Evolutionary conservation across 2,888 invertebrate species (phyloP), one percentile per base, ranked within the genome.

Genomic region (Mesoligia furuncula): DNA sequence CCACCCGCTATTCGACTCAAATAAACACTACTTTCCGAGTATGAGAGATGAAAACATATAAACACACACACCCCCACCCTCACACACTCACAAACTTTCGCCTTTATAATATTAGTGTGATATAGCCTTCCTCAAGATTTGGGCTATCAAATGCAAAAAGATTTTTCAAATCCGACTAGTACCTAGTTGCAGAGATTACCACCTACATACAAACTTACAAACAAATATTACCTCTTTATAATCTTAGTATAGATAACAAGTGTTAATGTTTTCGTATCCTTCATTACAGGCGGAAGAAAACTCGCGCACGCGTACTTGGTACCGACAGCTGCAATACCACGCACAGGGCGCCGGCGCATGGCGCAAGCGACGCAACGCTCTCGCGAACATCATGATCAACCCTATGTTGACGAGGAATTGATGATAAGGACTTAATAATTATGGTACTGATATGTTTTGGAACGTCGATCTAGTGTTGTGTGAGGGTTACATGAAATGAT

Each of bases 351-450:
- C 99, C 88, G 99, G 99, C 79, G 98, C 98, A 13, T 99, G 99
- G 99, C 97, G 99, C 73, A 98, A 98, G 93, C 97, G 99, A 84
- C 97, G 99, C 59, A 99, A 99, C 91, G 99, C 99, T 11, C 97
- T 99, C 90, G 99, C 99, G n/a, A 99, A 99, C 93, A 99, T 99
- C 88, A 99, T 99, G 99, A 99, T 99, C 92, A 99, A 98, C 93
- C 98, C 98, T 72, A 98, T 98, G 98, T 94, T 97, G 87, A 97
- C 97, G 57, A 94, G 97, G 78, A 97, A 97, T 89, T 97, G 85
- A 92, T 59, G n/a, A 62, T 17, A 54, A 57, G 6, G 45, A 61
- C 48, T 59, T 27, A 62, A 57, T 27, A 62, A 57, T 39, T 73
- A 66, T 62, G 59, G 31, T 68, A 77, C 72, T n/a, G 54, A 74